Conservation (phyloP, 1,140 invertebrate species). For the Chrysoperla carnea region DNA sequence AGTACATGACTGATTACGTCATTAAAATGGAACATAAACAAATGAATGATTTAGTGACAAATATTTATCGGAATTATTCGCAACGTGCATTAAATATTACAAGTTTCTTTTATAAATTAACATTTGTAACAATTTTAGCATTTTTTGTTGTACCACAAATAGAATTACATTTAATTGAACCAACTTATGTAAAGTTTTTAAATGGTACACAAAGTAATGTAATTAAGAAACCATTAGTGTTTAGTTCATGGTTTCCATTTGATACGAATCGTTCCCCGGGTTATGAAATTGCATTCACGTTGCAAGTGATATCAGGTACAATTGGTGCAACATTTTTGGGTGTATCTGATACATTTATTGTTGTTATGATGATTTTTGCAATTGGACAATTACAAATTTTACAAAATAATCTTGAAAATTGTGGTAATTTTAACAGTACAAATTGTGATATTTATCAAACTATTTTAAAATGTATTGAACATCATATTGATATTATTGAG, state of each 20-base stretch:
- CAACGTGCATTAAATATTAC: constrained; percentile 4
- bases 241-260: constrained; percentile 14
- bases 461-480: constrained; percentile 8
- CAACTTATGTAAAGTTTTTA: constrained; percentile 5
- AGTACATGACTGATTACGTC: constrained; percentile 4
- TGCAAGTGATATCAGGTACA: constrained; percentile 9
- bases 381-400: constrained; percentile 10
- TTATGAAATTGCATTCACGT: constrained; percentile 7
- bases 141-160: constrained; percentile 9
- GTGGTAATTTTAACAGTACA: neutral
- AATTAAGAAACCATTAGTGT: constrained; percentile 8
- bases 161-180: constrained; percentile 8
- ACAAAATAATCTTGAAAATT: constrained; percentile 6
- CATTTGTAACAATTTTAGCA: constrained; percentile 6
- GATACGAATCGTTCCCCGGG: constrained; percentile 7
- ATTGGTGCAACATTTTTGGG: constrained; percentile 8
- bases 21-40: constrained; percentile 7
- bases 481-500: constrained; percentile 8
- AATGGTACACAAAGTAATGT: constrained; percentile 10
- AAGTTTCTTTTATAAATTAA: constrained; percentile 7
- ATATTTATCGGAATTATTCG: constrained; percentile 5
- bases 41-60: constrained; percentile 3
- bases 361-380: constrained; percentile 10
- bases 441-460: neutral
- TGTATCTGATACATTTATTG: constrained; percentile 10